These are phyloP conservation scores for Damaliscus lunatus DNA, from an alignment of 2,113 vertebrate genomes.

Conservation along the genomic window DNA sequence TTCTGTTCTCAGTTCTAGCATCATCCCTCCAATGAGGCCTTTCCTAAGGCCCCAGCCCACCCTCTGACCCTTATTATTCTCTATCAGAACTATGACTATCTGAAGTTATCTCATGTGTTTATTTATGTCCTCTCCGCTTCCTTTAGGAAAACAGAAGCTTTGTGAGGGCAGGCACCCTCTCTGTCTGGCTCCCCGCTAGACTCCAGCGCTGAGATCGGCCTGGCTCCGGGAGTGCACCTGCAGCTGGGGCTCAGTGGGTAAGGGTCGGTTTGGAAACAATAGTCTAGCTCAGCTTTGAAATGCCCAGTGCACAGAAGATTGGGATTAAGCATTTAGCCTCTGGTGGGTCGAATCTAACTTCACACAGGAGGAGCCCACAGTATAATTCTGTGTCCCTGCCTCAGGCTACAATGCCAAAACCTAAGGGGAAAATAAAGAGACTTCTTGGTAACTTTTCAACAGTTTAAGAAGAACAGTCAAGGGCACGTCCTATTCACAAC, in stretches of 20 bases:
- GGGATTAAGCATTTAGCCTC: background rate
- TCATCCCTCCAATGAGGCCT: background rate
- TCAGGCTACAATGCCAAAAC: background rate
- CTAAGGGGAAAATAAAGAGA: background rate
- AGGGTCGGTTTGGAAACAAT: background rate
- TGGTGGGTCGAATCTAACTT: background rate
- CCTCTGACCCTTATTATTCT: background rate
- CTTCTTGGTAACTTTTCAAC: background rate
- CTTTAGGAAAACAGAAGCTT: background rate
- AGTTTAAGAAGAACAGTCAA: background rate
- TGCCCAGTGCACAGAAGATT: background rate
- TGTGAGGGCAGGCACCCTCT: background rate
- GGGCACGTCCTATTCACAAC: background rate
- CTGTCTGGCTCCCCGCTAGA: background rate
- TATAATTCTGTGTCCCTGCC: background rate
- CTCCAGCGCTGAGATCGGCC: background rate
- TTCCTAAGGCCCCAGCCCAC: background rate
- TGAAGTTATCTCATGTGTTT: background rate
- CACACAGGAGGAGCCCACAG: background rate
- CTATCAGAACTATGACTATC: background rate
- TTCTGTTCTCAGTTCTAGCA: background rate
- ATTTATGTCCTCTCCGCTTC: background rate
- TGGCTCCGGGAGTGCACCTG: fast-evolving
- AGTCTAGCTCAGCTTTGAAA: background rate
- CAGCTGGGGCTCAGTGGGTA: background rate